Evolutionary conservation across 2,113 vertebrate species (phyloP).

Genomic region (Psophia crepitans): DNA sequence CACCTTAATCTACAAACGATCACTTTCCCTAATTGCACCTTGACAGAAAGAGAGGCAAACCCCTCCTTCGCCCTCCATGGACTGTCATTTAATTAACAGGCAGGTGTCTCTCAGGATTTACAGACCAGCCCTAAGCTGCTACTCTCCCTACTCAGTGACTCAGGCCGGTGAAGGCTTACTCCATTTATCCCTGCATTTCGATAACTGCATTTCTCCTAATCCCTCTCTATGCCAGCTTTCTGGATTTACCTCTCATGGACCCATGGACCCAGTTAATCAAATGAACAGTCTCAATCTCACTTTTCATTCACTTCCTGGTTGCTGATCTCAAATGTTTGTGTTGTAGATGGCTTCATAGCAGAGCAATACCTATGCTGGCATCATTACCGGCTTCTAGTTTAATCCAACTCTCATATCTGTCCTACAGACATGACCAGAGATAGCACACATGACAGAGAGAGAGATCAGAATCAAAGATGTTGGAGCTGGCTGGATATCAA

Average conservation of each 20-base stretch:
- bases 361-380: background rate
- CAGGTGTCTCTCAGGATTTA: conserved; percentile 48
- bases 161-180: background rate
- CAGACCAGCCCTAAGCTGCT: background rate
- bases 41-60: background rate
- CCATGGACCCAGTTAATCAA: background rate
- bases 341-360: background rate
- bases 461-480: background rate
- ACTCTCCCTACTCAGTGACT: background rate
- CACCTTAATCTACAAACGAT: conserved; percentile 4
- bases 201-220: background rate
- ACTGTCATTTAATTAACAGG: conserved; percentile 48
- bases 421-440: background rate
- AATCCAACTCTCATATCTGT: conserved; percentile 7
- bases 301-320: background rate
- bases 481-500: background rate
- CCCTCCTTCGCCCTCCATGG: background rate
- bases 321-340: background rate
- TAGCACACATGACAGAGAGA: background rate
- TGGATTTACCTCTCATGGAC: background rate
- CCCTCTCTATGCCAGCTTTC: background rate
- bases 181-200: background rate
- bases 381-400: background rate
- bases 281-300: background rate
- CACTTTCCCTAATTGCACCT: conserved; percentile 28